A percentile compares a stretch with the other conserved stretches of the same genome.
Conservation (phyloP, 2,888 invertebrate genomes). For the Drosophila meridiana region DNA sequence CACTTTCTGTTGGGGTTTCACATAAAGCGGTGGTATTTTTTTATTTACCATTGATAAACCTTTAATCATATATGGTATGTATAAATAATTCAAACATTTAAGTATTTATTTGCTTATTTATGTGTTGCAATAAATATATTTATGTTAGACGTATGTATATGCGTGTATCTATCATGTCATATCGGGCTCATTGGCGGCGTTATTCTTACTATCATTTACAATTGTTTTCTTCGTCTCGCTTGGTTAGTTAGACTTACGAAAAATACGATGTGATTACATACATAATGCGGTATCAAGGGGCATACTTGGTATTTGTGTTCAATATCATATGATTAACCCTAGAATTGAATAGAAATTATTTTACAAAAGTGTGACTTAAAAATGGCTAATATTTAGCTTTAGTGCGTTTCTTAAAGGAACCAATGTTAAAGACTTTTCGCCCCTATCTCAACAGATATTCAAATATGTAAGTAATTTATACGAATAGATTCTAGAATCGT, state of each 20-base stretch:
- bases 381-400: conserved; percentile 53
- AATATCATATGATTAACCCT: conserved; percentile 31
- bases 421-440: conserved; percentile 68
- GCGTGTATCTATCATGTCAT: conserved; percentile 44
- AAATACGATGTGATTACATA: conserved; percentile 35
- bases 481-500: conserved; percentile 26
- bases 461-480: conserved; percentile 27
- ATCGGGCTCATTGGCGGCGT: conserved; percentile 55
- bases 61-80: conserved; percentile 73
- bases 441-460: conserved; percentile 34
- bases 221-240: conserved; percentile 35
- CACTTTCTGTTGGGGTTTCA: conserved; percentile 71
- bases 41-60: conserved; percentile 83
- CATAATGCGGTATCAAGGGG: conserved; percentile 28
- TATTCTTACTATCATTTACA: conserved; percentile 62
- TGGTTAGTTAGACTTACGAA: conserved; percentile 58
- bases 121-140: conserved; percentile 59
- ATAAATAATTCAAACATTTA: conserved; percentile 79
- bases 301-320: conserved; percentile 63
- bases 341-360: conserved; percentile 69
- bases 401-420: conserved; percentile 75
- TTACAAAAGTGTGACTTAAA: conserved; percentile 71
- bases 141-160: conserved; percentile 38
- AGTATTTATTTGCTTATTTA: conserved; percentile 58
- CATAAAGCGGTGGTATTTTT: conserved; percentile 85